Percentiles rank a stretch among this genome's conserved stretches.
Conservation (phyloP, 2,888 invertebrate genomes). For the Tubulanus polymorphus region DNA sequence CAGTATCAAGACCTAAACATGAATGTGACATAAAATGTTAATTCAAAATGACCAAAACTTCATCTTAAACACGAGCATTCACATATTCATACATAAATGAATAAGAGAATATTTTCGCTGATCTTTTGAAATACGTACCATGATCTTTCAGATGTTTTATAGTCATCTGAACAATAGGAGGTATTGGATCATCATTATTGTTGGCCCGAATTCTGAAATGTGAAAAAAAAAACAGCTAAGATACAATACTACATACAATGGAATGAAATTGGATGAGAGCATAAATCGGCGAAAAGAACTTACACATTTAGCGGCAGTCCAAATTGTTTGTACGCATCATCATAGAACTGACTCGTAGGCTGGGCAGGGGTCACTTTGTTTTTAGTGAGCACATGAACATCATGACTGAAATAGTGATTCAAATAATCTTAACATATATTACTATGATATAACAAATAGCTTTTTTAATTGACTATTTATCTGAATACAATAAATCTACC, state of each 20-base stretch:
- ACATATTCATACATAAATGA: background rate
- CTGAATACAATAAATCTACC: background rate
- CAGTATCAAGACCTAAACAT: conserved; percentile 80
- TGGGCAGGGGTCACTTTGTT: conserved; percentile 53
- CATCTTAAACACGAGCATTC: background rate
- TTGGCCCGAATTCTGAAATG: conserved; percentile 72
- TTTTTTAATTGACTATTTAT: background rate
- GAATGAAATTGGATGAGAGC: too few relatives aligned
- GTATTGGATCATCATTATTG: conserved; percentile 77
- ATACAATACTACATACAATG: too few relatives aligned
- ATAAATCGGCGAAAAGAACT: conserved; percentile 29
- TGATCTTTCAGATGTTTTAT: conserved; percentile 87
- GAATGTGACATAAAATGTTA: background rate
- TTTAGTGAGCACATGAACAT: conserved; percentile 64
- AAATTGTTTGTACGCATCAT: conserved; percentile 80
- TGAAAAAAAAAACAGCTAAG: conserved; percentile 16
- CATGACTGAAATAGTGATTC: conserved; percentile 60
- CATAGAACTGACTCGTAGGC: conserved; percentile 48
- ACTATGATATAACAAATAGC: background rate
- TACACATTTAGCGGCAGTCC: conserved; percentile 84
- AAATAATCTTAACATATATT: conserved; percentile 2
- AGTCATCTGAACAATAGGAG: conserved; percentile 87
- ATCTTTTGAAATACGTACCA: too few relatives aligned
- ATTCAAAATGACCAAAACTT: background rate
- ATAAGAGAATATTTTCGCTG: too few relatives aligned